These are phyloP conservation scores for Alviniconcha marisindica DNA, from an alignment of 1,140 invertebrate genomes.

Conservation along the genomic window DNA sequence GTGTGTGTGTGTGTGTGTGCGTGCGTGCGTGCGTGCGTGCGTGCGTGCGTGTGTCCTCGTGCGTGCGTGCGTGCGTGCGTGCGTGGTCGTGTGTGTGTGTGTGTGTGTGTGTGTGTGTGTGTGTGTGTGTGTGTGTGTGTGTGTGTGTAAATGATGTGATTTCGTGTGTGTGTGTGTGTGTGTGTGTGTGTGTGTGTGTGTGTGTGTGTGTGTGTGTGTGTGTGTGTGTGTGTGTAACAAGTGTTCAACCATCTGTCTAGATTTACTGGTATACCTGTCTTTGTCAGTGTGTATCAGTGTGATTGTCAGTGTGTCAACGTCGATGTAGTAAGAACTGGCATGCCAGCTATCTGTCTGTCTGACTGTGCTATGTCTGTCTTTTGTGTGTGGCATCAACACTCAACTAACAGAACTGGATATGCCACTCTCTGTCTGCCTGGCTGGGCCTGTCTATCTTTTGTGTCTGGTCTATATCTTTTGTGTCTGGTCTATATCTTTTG, in stretches of 20 bases:
- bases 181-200: background rate
- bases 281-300: no score
- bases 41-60: background rate
- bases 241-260: no score
- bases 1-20: constrained; percentile 5
- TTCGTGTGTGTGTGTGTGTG: background rate
- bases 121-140: constrained; percentile 27
- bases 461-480: no score
- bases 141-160: background rate
- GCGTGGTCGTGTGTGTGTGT: constrained; percentile 1
- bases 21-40: background rate
- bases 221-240: background rate
- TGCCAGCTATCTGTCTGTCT: no score
- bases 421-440: constrained; percentile 4
- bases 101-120: constrained; percentile 13
- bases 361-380: no score
- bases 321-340: no score
- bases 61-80: background rate
- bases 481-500: no score
- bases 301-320: no score
- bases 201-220: background rate
- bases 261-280: no score
- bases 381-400: no score
- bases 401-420: no score
- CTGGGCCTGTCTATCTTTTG: background rate